Conservation (phyloP, 2,113 vertebrate genomes). For the Calyptomena viridis region DNA sequence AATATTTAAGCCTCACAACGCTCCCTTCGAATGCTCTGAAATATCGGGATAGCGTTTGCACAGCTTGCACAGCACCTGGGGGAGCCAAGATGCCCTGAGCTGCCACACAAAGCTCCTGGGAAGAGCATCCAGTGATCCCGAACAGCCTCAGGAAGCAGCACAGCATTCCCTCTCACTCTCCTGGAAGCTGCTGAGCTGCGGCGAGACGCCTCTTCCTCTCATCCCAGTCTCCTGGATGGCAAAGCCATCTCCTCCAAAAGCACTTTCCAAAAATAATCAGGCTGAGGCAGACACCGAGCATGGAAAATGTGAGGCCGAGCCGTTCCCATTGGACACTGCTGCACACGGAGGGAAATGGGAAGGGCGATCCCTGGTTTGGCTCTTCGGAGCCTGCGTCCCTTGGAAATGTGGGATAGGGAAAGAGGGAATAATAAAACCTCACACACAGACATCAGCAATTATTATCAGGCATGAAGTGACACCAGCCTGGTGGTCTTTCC, state of each 20-base stretch:
- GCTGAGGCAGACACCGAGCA: not conserved
- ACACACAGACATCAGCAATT: not conserved
- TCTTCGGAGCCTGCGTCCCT: accelerated
- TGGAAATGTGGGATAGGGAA: not conserved
- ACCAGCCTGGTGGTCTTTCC: not conserved
- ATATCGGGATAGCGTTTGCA: not conserved
- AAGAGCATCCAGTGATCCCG: not conserved
- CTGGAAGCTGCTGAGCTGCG: not conserved
- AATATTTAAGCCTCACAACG: not conserved
- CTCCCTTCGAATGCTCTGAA: not conserved
- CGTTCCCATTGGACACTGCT: accelerated
- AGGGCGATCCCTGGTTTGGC: not conserved
- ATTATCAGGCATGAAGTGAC: not conserved
- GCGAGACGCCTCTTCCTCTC: not conserved
- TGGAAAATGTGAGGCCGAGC: not conserved
- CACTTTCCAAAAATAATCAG: slow-evolving; percentile 14
- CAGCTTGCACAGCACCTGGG: not conserved
- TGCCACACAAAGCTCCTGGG: not conserved
- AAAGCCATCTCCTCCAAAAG: not conserved
- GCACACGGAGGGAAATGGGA: not conserved
- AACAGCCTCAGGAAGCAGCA: not conserved
- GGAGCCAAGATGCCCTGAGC: not conserved
- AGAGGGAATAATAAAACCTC: not conserved
- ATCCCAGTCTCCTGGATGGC: not conserved
- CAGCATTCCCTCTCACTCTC: not conserved